These are phyloP conservation scores for Hydrozoanthus gracilis DNA, from an alignment of 92 coral and sea anemone genomes.

Conservation along the genomic window DNA sequence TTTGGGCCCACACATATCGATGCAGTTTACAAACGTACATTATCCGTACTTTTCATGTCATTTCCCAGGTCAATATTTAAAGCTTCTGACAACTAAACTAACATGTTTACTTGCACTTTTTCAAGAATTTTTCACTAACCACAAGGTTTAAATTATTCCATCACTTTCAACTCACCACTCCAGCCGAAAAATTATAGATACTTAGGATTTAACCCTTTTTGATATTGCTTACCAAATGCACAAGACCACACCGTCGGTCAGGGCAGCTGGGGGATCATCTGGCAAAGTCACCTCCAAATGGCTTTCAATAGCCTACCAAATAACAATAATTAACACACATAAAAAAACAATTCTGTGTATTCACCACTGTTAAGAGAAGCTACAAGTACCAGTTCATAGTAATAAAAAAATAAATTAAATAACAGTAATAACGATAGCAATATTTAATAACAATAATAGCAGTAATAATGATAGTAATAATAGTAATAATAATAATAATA, in stretches of 20 bases:
- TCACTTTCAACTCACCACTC: not conserved
- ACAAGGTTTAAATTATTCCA: not conserved
- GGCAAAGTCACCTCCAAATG: not conserved
- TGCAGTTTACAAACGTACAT: not conserved
- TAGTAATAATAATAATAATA: no score
- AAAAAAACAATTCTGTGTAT: no score
- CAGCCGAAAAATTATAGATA: not conserved
- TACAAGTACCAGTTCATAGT: no score
- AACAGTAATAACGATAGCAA: no score
- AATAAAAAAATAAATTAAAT: no score
- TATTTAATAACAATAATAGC: no score
- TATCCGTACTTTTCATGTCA: not conserved
- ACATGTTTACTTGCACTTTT: not conserved
- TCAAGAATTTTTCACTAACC: not conserved
- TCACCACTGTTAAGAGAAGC: no score
- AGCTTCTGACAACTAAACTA: not conserved
- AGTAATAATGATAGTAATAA: no score
- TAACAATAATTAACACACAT: not conserved
- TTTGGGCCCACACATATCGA: not conserved
- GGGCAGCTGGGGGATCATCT: slow-evolving; percentile 1
- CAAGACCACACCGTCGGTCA: not conserved
- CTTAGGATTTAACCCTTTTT: not conserved
- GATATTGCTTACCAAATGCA: not conserved
- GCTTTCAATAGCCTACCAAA: slow-evolving; percentile 71
- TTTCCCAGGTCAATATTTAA: not conserved